These are phyloP conservation scores for Clarias batrachus DNA, from an alignment of 2,113 vertebrate genomes.

Conservation along the genomic window DNA sequence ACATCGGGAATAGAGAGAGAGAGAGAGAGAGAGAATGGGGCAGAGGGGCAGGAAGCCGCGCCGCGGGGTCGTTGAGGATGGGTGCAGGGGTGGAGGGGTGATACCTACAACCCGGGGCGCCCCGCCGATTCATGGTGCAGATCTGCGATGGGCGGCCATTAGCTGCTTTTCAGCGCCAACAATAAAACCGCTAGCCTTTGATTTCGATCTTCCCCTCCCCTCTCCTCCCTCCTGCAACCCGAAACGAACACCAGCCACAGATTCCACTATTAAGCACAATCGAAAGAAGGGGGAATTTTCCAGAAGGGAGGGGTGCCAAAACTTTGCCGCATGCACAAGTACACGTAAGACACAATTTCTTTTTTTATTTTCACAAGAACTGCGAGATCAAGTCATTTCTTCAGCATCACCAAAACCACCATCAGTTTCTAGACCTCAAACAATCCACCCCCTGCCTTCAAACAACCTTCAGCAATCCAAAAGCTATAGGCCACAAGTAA, in stretches of 20 bases:
- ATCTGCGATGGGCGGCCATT: constrained; percentile 80
- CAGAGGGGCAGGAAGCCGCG: constrained; percentile 77
- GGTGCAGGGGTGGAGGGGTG: constrained; percentile 66
- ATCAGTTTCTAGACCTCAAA: constrained; percentile 17
- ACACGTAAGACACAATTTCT: neutral
- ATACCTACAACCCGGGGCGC: constrained; percentile 67
- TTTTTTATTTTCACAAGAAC: neutral
- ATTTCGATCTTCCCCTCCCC: constrained; percentile 61
- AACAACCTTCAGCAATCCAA: constrained; percentile 46
- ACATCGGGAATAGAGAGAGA: neutral
- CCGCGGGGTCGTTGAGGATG: constrained; percentile 72
- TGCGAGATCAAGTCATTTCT: neutral
- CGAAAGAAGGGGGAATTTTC: neutral
- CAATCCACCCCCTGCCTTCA: constrained; percentile 53
- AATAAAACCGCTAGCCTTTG: constrained; percentile 77
- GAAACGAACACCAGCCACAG: constrained; percentile 61
- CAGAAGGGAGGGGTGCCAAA: neutral
- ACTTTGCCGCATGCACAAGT: neutral
- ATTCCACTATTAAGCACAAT: neutral
- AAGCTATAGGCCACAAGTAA: constrained; percentile 34
- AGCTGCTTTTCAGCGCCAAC: constrained; percentile 77
- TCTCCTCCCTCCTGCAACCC: constrained; percentile 44
- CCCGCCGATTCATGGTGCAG: constrained; percentile 73
- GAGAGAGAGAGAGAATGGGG: neutral
- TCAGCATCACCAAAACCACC: neutral